Evolutionary conservation across 2,888 invertebrate species (phyloP), one percentile per base, ranked within the genome.

Genomic region (Athalia cordata): DNA sequence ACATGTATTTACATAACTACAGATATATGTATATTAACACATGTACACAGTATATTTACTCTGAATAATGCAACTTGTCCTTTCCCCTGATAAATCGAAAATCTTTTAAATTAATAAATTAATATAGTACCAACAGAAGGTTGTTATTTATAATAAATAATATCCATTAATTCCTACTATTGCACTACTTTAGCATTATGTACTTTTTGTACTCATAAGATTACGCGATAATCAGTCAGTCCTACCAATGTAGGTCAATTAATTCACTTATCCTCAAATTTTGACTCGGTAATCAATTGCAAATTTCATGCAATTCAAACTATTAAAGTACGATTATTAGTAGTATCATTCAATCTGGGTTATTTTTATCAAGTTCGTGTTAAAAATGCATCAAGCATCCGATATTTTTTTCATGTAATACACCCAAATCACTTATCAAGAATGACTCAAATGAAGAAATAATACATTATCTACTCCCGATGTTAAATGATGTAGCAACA

Each of bases 171-270:
- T 65, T 59, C 49, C 76, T 76, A 76, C 47, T 15, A 78, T 78
- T 76, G 78, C 78, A 78, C 78, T 78, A 76, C 13, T 78, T 50
- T 61, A 76, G 67, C 59, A 65, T 43, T 15, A 61, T 78, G 61
- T 76, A 55, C 15, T 67, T 77, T 74, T 78, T 78, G 78, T 78
- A 78, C 78, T 78, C 47, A 59, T 57, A 57, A 76, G 49, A 77
- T 78, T 78, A 78, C 64, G 65, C 57, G 45, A 65, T 77, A 78
- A 76, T 78, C 78, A 78, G 78, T 78, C 78, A 11, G 75, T 62
- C 61, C 50, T 52, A 50, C 43, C 13, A 50, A 29, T 13, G 5
- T n/a, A 75, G 75, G 64, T 75, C 61, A 64, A 75, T 15, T 62
- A 62, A 13, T 50, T 62, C 13, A n/a, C 29, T 49, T 50, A 43